Evolutionary conservation across 2,113 vertebrate species (phyloP), one percentile per base, ranked within the genome.

Genomic region (Nyctibius bracteatus): DNA sequence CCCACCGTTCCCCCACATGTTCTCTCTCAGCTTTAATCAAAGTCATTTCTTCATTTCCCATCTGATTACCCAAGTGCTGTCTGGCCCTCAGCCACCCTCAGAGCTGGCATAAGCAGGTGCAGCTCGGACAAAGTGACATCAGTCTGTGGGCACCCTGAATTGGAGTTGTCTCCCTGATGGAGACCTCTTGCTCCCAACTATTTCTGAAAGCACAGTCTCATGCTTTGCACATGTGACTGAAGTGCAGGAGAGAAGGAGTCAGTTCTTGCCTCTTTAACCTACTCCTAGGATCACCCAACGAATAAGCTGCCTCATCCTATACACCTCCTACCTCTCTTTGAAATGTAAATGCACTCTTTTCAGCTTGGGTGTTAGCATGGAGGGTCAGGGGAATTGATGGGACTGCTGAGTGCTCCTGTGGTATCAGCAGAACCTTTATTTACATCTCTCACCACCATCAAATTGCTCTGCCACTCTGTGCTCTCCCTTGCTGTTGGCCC

Each of bases 11-110:
- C 95, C 95, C 82, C 73, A 88, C 90, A 97, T 88, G 92, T 92
- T 94, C 78, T 88, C 92, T 93, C 94, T 97, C 96, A 86, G 77
- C 74, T 96, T 95, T 96, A 94, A 97, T 94, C 87, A 94, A 84
- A 88, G 77, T 94, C 93, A 89, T 59, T 90, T 92, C 91, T 52
- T 78, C 82, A 52, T 91, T 88, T 95, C 95, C 80, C 91, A 80
- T 85, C 90, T 94, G 92, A 86, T 95, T 94, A 89, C 81, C 91
- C 81, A 87, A 92, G 95, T 61, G 78, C 88, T 91, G 77, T 28
- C 91, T 96, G 93, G 90, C 95, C 91, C 88, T 75, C 66, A 88
- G 81, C 84, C 95, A 93, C 65, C 70, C 66, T n/a, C 75, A 55
- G 80, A 90, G 83, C 72, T 75, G 57, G 51, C 83, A n/a, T 2